Base-by-base conservation (phyloP, 2,888 invertebrate genomes). In the Mythimna albipuncta region DNA sequence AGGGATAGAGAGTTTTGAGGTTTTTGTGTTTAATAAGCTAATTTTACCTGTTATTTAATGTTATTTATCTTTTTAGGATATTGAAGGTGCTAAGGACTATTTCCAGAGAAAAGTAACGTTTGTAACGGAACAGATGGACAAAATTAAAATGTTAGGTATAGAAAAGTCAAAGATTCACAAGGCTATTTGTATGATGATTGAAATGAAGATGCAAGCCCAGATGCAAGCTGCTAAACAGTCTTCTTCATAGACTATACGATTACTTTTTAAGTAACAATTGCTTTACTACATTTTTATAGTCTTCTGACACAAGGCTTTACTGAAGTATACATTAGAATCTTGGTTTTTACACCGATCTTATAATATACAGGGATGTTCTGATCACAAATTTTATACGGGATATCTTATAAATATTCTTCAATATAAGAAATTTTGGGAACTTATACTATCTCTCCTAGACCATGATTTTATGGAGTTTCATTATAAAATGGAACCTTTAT, bases 71-170 rank as follows among this genome's bases (percentile, higher is more conserved):
- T 58, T 92, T 21, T 85, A 98, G 98, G 97, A 98, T 88, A 97
- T 98, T 77, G 97, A 97, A 35, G 97, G 98, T 75, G 99, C 99
- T 1, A 98, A 98, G 92, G 98, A 99, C 88, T 99, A 99, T 90
- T 99, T 99, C 91, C 98, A 98, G 91, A 97, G 99, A 68, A 99
- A 99, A 96, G 98, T 98, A 0, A 97, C 98, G 80, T 99, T 98
- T 96, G 98, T 99, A 0, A 98, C 98, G 0, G 98, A 99, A 90
- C 99, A 99, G 96, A 99, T 99, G 97, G 99, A 99, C 90, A 99
- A 99, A 95, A 98, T 99, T 71, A 99, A 99, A 93, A 94, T 96
- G 52, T 94, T 98, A 79, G 98, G 98, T 4, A 94, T 97, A 67
- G 98, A 99, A 90, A 99, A 99, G 92, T 97, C 97, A 77, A 98